Evolutionary conservation across 2,113 vertebrate species (phyloP).

Genomic region (Lepus americanus): DNA sequence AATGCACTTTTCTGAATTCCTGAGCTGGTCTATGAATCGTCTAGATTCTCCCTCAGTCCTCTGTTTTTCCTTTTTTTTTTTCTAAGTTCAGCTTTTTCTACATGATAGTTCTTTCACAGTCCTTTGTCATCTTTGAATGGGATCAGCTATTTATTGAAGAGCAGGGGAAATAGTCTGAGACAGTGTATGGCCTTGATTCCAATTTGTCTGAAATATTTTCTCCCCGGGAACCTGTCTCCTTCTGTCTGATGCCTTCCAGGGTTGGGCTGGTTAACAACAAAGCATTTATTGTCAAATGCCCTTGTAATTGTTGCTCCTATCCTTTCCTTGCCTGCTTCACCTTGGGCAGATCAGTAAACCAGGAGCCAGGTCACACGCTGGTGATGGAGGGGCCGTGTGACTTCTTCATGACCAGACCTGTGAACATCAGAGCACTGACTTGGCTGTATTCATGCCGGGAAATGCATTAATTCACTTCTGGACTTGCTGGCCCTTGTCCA

Average conservation of each 20-base stretch:
- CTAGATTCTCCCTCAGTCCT: not conserved
- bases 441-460: not conserved
- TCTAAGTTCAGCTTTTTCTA: not conserved
- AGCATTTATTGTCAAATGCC: not conserved
- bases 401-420: no score
- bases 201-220: slow-evolving; percentile 25
- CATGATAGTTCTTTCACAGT: not conserved
- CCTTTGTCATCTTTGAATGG: not conserved
- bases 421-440: not conserved
- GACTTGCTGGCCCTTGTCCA: no score
- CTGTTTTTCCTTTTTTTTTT: not conserved
- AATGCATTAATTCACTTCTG: not conserved
- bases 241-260: not conserved
- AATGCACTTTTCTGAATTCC: slow-evolving; percentile 4
- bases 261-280: not conserved
- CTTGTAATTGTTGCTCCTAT: not conserved
- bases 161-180: not conserved
- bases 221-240: not conserved
- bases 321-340: not conserved
- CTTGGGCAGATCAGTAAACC: not conserved
- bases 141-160: not conserved
- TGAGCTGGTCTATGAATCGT: slow-evolving; percentile 7
- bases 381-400: not conserved
- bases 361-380: not conserved
- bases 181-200: not conserved